phyloP scores from a whole-genome alignment of 2,797 vertebrate genomes.

The Somateria mollissima region DNA sequence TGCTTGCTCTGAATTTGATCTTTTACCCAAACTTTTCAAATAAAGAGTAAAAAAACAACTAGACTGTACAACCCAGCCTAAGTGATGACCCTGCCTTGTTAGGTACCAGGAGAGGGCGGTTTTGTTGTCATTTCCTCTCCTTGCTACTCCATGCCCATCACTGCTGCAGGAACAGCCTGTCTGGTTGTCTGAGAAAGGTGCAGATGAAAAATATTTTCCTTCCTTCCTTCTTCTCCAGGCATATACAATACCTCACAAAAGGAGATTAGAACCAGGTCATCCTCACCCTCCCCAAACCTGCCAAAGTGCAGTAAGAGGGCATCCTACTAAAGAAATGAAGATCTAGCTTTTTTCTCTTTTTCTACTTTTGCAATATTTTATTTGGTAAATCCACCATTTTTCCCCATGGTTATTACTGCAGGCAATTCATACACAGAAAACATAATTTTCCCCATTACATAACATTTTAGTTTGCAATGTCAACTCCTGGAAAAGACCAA shows the following conservation, averaged over 20 bases:
- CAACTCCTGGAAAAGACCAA: background rate
- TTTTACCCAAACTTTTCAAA: background rate
- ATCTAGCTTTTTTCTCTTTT: background rate
- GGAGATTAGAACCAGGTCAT: background rate
- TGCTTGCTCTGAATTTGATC: background rate
- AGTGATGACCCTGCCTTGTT: background rate
- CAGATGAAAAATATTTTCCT: background rate
- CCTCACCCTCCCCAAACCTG: background rate
- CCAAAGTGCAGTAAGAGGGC: background rate
- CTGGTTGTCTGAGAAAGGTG: background rate
- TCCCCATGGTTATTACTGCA: background rate
- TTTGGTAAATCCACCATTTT: background rate
- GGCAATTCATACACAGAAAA: background rate
- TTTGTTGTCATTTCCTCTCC: background rate
- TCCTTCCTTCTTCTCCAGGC: background rate
- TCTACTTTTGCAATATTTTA: background rate
- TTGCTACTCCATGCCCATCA: background rate
- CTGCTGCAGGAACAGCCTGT: background rate
- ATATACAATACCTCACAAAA: fast-evolving
- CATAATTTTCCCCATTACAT: background rate
- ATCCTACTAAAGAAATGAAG: background rate
- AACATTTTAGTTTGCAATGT: background rate
- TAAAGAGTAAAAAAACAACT: background rate
- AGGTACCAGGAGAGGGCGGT: background rate
- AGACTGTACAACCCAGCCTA: background rate